Evolutionary conservation across 2,113 vertebrate species (phyloP).

Genomic region (Toxotes chatareus): DNA sequence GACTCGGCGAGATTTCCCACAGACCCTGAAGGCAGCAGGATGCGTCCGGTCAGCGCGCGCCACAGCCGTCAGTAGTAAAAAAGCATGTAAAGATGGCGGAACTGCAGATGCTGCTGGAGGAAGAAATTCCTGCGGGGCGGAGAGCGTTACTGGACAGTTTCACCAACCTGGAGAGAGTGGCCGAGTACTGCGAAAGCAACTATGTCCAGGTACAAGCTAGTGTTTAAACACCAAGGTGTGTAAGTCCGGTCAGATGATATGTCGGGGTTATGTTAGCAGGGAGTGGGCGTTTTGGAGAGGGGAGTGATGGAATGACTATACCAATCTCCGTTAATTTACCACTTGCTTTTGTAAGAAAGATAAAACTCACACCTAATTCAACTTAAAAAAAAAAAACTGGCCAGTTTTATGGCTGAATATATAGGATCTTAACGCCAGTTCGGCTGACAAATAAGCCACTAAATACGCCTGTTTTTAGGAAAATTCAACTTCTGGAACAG

Average conservation of each 20-base stretch:
- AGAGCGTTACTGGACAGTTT: constrained; percentile 94
- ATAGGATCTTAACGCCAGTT: fast-evolving
- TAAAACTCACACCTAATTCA: not conserved
- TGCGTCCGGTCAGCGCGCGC: constrained; percentile 38
- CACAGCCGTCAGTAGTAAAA: constrained; percentile 46
- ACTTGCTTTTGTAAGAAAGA: not conserved
- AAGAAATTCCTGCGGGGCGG: constrained; percentile 95
- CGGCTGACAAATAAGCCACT: not conserved
- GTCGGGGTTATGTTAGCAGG: not conserved
- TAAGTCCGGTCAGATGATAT: not conserved
- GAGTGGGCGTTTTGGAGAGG: constrained; percentile 48
- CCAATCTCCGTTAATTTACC: constrained; percentile 16
- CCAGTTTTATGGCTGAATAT: fast-evolving
- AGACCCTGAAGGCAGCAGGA: constrained; percentile 38
- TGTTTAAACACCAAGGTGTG: not conserved
- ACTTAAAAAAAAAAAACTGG: not conserved
- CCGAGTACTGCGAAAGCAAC: constrained; percentile 96
- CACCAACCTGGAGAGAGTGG: constrained; percentile 92
- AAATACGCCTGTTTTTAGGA: not conserved
- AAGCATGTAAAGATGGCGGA: constrained; percentile 96
- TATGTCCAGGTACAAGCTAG: constrained; percentile 91
- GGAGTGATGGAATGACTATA: constrained; percentile 49
- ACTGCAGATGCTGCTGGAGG: constrained; percentile 97
- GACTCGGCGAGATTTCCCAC: not conserved
- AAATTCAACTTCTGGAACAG: constrained; percentile 35